Conservation (phyloP, 2,888 invertebrate species). For the Agrypnus murinus region DNA sequence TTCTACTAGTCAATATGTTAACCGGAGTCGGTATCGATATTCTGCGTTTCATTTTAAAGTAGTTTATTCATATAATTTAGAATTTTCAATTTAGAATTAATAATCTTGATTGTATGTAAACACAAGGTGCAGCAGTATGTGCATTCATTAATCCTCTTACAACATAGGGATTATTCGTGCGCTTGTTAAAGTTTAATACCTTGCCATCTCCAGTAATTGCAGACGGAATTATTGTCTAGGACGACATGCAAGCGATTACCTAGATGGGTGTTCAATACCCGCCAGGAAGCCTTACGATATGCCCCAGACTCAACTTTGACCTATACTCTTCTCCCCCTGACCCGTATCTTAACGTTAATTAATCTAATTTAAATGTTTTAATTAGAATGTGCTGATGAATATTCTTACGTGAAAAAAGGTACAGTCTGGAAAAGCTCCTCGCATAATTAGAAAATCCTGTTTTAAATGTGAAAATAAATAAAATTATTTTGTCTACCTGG, state of each 20-base stretch:
- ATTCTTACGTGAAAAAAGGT: too few relatives aligned
- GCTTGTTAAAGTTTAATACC: conserved; percentile 9
- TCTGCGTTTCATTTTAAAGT: too few relatives aligned
- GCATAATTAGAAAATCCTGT: too few relatives aligned
- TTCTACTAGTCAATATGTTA: too few relatives aligned
- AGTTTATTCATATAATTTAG: too few relatives aligned
- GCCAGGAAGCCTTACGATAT: conserved; percentile 10
- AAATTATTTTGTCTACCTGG: too few relatives aligned
- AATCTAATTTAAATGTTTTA: conserved; percentile 14
- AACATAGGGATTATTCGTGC: not conserved
- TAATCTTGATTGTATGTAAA: too few relatives aligned
- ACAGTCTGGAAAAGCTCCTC: too few relatives aligned
- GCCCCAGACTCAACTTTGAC: conserved; percentile 27
- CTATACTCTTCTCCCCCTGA: not conserved
- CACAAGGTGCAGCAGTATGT: too few relatives aligned
- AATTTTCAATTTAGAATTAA: too few relatives aligned
- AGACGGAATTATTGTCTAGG: conserved; percentile 5
- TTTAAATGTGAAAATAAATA: too few relatives aligned
- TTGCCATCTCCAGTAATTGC: conserved; percentile 6
- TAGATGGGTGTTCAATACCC: conserved; percentile 13
- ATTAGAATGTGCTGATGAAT: not conserved
- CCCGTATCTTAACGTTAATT: not conserved
- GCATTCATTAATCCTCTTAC: conserved; percentile 1
- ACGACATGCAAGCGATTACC: conserved; percentile 22
- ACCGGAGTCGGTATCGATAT: too few relatives aligned